Base-by-base conservation (phyloP, 2,113 vertebrate species). In the Condylura cristata region DNA sequence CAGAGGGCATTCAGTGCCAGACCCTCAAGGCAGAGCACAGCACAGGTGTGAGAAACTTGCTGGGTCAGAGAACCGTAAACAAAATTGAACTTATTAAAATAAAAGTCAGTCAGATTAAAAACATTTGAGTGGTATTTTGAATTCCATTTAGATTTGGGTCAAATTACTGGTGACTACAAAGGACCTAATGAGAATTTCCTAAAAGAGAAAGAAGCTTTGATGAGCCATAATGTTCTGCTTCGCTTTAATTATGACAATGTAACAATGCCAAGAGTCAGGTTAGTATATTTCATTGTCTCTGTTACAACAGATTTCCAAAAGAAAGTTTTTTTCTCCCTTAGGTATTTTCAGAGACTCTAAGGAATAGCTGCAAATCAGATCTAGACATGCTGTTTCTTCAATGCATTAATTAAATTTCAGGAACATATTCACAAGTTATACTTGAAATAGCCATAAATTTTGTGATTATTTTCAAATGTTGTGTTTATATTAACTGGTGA, bases 161-260 rank as follows among this genome's bases (percentile, higher is more conserved):
- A 81, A 56, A 90, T 39, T 75, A 92, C 74, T 56, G 32, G 37
- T 48, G 85, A 94, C 48, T 46, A 63, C 93, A 74, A 58, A 86
- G 16, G 30, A 56, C 4, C 20, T 56, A 86, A 74, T 61, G 58
- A 79, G 58, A 85, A 68, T n/a, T 74, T 78, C n/a, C 66, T 79
- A 18, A 46, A 86, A 56, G n/a, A 92, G 56, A 18, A 30, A 76
- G 66, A 95, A 76, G 65, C 10, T 58, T 18, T 30, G 20, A 58
- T 46, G 9, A 83, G 12, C 46, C 70, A 28, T 41, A 24, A 79
- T 16, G 84, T 91, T n/a, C 71, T 8, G 39, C 51, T 61, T 75
- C 82, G 56, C 66, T 46, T 91, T 84, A n/a, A 66, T 72, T 81
- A 41, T 56, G 68, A 56, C 26, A 61, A 90, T 6, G 78, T 30